Conservation (phyloP, 2,113 vertebrate genomes). For the Muscicapa adusta region DNA sequence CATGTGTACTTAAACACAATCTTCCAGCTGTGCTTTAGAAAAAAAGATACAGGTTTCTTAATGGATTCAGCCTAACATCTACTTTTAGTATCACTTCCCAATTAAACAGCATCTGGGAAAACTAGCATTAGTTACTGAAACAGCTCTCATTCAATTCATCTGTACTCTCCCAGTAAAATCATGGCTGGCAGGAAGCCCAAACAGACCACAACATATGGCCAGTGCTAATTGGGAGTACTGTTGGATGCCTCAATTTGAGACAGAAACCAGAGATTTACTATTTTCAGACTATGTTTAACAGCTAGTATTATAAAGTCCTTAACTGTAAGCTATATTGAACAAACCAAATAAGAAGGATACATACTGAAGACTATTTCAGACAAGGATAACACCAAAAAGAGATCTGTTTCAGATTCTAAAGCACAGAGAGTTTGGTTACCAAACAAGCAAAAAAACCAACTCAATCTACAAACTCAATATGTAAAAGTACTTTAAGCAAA, state of each 20-base stretch:
- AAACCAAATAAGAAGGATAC: neutral
- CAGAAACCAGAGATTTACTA: neutral
- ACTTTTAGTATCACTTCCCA: neutral
- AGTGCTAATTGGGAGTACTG: neutral
- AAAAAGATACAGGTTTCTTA: neutral
- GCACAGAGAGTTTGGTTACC: neutral
- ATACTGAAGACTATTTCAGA: neutral
- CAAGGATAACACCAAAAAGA: neutral
- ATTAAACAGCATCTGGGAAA: neutral
- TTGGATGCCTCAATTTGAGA: neutral
- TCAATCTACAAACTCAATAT: rapidly evolving
- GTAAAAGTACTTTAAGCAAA: neutral
- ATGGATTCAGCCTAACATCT: neutral
- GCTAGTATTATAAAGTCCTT: neutral
- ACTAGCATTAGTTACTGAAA: neutral
- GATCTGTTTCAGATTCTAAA: neutral
- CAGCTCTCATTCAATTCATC: neutral
- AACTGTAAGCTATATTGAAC: neutral
- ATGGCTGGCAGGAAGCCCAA: neutral
- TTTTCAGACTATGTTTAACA: neutral
- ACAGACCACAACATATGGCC: neutral
- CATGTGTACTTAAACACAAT: neutral
- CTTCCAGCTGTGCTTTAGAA: neutral
- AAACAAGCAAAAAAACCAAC: neutral
- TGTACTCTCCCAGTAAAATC: neutral